A percentile compares a stretch with the other conserved stretches of the same genome.
phyloP scores from a whole-genome alignment of 2,113 vertebrate genomes.

The Engraulis encrasicolus region DNA sequence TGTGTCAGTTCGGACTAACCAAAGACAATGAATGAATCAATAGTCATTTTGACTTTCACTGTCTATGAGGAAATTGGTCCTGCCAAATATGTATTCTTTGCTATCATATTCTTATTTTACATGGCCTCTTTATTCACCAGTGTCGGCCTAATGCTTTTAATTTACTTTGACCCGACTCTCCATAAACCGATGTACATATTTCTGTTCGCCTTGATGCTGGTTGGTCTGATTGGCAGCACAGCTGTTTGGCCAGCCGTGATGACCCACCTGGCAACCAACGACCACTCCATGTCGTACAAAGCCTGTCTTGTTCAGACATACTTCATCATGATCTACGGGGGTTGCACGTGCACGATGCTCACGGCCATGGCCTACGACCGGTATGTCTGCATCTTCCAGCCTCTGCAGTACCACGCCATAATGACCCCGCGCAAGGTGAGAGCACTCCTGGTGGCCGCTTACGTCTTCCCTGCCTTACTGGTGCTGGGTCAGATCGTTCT shows the following conservation, averaged over 20 bases:
- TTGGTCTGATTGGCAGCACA: neutral
- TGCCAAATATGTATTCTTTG: neutral
- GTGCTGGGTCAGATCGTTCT: neutral
- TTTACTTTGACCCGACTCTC: conserved; percentile 22
- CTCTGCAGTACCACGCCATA: neutral
- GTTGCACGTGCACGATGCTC: neutral
- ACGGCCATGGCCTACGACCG: neutral
- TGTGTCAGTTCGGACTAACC: neutral
- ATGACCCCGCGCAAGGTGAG: neutral
- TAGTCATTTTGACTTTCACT: conserved; percentile 22
- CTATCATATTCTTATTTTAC: conserved; percentile 28
- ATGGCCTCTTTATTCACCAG: neutral
- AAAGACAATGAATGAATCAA: conserved; percentile 25
- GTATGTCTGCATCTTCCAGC: neutral
- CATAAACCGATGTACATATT: conserved; percentile 29
- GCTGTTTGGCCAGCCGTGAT: neutral
- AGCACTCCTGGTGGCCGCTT: neutral
- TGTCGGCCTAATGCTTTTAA: conserved; percentile 13
- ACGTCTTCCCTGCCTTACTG: neutral
- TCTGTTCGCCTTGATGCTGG: conserved; percentile 20
- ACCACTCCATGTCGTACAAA: neutral
- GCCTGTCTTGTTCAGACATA: neutral
- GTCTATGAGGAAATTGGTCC: conserved; percentile 7
- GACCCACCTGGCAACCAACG: neutral
- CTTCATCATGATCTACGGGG: neutral